Base-by-base conservation (phyloP, 2,113 vertebrate species). In the Anhinga rufa region DNA sequence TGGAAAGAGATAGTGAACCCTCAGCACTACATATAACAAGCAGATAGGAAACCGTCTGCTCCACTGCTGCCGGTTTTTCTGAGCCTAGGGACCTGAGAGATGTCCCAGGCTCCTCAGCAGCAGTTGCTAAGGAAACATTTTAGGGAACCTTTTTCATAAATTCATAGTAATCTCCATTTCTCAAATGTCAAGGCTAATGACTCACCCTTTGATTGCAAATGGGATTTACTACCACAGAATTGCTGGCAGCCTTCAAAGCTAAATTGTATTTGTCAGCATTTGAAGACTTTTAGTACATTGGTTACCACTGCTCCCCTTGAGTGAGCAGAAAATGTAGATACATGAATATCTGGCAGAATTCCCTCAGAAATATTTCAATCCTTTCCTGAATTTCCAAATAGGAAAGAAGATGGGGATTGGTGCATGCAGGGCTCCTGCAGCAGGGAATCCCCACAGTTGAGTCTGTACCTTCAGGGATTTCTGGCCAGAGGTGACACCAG, bases 181-280 rank as follows among this genome's bases (percentile, higher is more conserved):
- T 98, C 96, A 98, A 97, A 98, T 97, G 97, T 98, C 97, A 98
- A 98, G 97, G 94, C 97, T 98, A 98, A 98, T 97, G 97, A 98
- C 97, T 97, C 96, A 97, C 97, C 95, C 97, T 98, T 98, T 98
- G 97, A 98, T 98, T 98, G 97, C 96, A 98, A 97, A 97, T 97
- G 97, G 97, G 97, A 98, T 98, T 98, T 98, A 97, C 96, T 96
- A 96, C 96, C 95, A 97, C 95, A 97, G 97, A 98, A 97, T 97
- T 97, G 96, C 97, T 97, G 97, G 97, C 97, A 97, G 97, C 97
- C 96, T 97, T 97, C 97, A 97, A 97, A 97, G 96, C 86, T 96
- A 97, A 97, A 98, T 97, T 96, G 96, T 97, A 97, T 97, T 98
- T 98, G 96, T 97, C 96, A 96, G 97, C 96, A 97, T 97, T 97